Conservation (phyloP, 2,888 invertebrate species). For the Lasioglossum pauxillum region DNA sequence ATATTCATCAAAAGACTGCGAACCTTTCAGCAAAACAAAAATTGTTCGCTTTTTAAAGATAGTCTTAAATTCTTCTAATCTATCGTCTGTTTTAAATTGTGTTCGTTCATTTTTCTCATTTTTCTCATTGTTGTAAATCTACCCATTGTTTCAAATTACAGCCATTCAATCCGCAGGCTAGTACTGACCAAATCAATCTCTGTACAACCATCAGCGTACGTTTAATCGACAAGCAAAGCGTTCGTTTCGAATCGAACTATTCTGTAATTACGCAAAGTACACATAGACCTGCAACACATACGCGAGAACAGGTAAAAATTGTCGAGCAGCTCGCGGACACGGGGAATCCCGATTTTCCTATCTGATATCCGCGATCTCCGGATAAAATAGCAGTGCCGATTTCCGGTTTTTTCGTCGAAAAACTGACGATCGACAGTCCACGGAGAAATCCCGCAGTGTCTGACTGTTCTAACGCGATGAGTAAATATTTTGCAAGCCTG, state of each 20-base stretch:
- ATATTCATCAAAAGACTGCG: too few species aligned
- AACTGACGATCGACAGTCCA: not conserved
- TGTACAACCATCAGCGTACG: too few species aligned
- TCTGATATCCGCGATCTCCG: not conserved
- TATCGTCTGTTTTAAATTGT: too few species aligned
- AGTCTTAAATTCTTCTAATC: too few species aligned
- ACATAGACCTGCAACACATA: not conserved
- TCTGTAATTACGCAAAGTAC: not conserved
- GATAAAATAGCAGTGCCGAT: not conserved
- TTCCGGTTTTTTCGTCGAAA: slow-evolving; percentile 1
- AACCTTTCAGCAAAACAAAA: too few species aligned
- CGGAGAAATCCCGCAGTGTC: not conserved
- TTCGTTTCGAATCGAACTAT: not conserved
- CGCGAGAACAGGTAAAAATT: not conserved
- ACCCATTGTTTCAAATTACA: not conserved
- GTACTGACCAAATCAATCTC: not conserved
- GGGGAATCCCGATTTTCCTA: not conserved
- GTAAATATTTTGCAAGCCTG: slow-evolving; percentile 37
- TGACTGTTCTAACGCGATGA: slow-evolving; percentile 1
- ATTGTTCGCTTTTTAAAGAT: too few species aligned
- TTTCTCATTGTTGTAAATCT: not conserved
- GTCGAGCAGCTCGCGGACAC: not conserved
- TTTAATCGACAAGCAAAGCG: not conserved
- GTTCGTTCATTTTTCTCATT: too few species aligned
- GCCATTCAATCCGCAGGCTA: not conserved